Base-by-base conservation (phyloP, 1,140 invertebrate species). In the Hypothenemus hampei region DNA sequence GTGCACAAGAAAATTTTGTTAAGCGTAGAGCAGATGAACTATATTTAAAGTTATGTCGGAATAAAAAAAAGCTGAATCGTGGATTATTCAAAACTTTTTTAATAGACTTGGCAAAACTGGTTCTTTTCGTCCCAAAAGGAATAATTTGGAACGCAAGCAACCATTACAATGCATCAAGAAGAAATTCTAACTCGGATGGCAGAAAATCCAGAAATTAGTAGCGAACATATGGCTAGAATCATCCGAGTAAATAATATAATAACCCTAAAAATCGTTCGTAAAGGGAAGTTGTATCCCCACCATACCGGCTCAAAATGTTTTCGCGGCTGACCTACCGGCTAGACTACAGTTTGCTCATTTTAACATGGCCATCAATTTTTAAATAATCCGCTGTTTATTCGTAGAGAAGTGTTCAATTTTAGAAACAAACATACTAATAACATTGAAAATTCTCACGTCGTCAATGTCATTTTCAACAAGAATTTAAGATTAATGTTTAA, bases 1-100 rank as follows among this genome's bases (percentile, higher is more conserved):
- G 29, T 45, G 43, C 3, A n/a, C 10, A 26, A 45, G 43, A 45
- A 45, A 24, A 45, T 45, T 26, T 26, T 45, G 15, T 13, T 45
- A 16, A 24, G 15, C 21, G 43, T 24, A 16, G 24, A 16, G 22
- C 11, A 15, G n/a, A n/a, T n/a, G n/a, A n/a, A n/a, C n/a, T n/a
- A n/a, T n/a, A n/a, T n/a, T n/a, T n/a, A n/a, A n/a, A 45, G 15
- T 11, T 15, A 5, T 45, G 8, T 29, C 43, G 22, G 19, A 13
- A 45, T 29, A 45, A 24, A 29, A 26, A 5, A 19, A 13, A 35
- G 31, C 24, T 29, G 35, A 35, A 33, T 35, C 31, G 20, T 19
- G 18, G 20, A 47, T 10, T 33, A 33, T 47, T 35, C 15, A 35
- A 33, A 33, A 16, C 15, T 13, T 47, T 31, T 47, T 33, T 33